A percentile compares a stretch with the other conserved stretches of the same genome.
phyloP scores from a whole-genome alignment of 1,140 invertebrate species.

The Scaptomyza pallida region DNA sequence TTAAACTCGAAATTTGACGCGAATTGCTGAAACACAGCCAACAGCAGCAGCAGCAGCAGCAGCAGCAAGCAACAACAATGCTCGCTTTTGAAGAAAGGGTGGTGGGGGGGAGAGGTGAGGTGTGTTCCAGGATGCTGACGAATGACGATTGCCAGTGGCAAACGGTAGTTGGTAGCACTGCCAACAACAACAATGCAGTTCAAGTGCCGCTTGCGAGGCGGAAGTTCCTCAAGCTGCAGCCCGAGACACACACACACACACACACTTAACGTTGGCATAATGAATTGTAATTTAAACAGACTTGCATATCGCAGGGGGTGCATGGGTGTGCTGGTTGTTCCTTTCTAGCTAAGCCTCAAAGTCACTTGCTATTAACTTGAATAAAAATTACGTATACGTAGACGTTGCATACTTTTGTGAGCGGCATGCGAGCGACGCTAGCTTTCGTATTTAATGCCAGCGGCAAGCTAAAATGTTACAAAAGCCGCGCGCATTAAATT shows the following conservation, averaged over 20 bases:
- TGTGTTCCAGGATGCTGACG: constrained; percentile 5
- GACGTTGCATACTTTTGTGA: constrained; percentile 74
- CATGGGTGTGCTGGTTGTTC: neutral
- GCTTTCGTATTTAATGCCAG: constrained; percentile 66
- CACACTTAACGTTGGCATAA: constrained; percentile 55
- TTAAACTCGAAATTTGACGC: constrained; percentile 80
- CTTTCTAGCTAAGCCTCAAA: constrained; percentile 19
- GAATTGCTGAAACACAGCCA: constrained; percentile 62
- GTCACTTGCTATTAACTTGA: constrained; percentile 71
- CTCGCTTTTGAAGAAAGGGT: no score
- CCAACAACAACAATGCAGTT: constrained; percentile 42
- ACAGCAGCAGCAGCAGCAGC: constrained; percentile 29
- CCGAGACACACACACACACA: constrained; percentile 18
- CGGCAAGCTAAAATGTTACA: constrained; percentile 24
- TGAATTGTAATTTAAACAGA: constrained; percentile 81
- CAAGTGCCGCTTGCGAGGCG: constrained; percentile 41
- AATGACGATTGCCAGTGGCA: neutral
- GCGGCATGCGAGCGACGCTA: constrained; percentile 36
- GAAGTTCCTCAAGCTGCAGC: constrained; percentile 46
- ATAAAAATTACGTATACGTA: constrained; percentile 71
- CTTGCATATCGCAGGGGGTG: constrained; percentile 26
- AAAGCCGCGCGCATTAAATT: constrained; percentile 67
- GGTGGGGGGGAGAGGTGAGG: neutral
- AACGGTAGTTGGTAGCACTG: constrained; percentile 15
- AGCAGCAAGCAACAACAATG: no score